These are phyloP conservation scores for Coenobita brevimanus DNA, from an alignment of 1,140 invertebrate genomes.

Conservation along the genomic window DNA sequence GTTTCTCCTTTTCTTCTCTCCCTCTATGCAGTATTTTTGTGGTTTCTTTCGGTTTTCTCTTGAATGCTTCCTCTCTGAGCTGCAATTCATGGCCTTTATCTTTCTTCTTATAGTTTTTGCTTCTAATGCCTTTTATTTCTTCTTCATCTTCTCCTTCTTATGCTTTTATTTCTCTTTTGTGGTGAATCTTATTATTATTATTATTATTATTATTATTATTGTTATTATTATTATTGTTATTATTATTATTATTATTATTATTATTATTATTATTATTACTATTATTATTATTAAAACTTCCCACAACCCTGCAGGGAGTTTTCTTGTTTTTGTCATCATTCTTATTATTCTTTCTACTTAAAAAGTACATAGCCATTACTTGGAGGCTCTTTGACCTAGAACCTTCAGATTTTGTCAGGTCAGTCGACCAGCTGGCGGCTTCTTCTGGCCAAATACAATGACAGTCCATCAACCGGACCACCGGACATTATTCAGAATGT, in stretches of 20 bases:
- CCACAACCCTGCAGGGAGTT: no score
- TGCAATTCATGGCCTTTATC: background rate
- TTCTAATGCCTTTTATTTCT: background rate
- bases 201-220: conserved; percentile 5
- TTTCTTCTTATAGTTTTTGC: background rate
- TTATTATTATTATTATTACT: background rate
- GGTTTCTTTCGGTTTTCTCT: background rate
- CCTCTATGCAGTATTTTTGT: background rate
- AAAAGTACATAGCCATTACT: no score
- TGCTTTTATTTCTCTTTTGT: background rate
- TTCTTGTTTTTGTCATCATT: no score
- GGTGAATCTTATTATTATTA: background rate
- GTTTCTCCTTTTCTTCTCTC: background rate
- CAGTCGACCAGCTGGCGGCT: no score
- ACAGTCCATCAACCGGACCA: no score
- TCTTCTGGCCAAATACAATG: no score
- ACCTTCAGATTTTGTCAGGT: no score
- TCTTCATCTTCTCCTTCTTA: background rate
- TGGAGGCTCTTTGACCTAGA: no score
- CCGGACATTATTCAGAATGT: no score
- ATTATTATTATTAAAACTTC: no score
- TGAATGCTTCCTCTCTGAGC: background rate
- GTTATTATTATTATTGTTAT: background rate
- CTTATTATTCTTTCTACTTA: background rate
- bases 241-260: conserved; percentile 5